Evolutionary conservation across 2,797 vertebrate species (phyloP).

Genomic region (Acipenser ruthenus): DNA sequence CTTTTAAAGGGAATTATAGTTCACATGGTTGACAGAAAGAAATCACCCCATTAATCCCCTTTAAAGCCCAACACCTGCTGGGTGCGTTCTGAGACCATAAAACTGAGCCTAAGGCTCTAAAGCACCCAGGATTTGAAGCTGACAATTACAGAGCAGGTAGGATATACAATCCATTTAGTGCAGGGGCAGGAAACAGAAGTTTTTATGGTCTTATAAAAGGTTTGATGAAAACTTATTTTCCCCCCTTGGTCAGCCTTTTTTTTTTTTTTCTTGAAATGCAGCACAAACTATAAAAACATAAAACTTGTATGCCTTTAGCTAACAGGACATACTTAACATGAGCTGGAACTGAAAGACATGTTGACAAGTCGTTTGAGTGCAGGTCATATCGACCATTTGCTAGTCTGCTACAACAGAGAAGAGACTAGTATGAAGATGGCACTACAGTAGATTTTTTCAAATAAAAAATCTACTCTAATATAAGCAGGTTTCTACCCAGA

Average conservation of each 20-base stretch:
- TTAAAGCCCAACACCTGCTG: slow-evolving; percentile 16
- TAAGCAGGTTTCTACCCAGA: no score
- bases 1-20: not conserved
- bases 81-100: slow-evolving; percentile 10
- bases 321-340: not conserved
- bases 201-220: slow-evolving; percentile 16
- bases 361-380: no score
- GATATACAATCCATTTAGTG: slow-evolving; percentile 17
- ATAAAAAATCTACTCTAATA: no score
- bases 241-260: no score
- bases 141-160: slow-evolving; percentile 20
- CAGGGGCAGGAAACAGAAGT: slow-evolving; percentile 11
- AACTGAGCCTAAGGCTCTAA: slow-evolving; percentile 7
- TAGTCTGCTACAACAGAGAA: no score
- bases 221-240: slow-evolving; percentile 1
- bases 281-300: not conserved
- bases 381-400: no score
- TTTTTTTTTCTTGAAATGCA: slow-evolving; percentile 2
- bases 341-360: not conserved
- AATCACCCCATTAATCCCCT: slow-evolving; percentile 19
- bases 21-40: slow-evolving; percentile 7
- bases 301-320: not conserved
- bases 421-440: no score
- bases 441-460: no score
- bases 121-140: slow-evolving; percentile 16